Percentiles rank a stretch among this genome's conserved stretches.
These are phyloP conservation scores for Ophraella communa DNA, from an alignment of 2,888 invertebrate genomes.

Conservation along the genomic window DNA sequence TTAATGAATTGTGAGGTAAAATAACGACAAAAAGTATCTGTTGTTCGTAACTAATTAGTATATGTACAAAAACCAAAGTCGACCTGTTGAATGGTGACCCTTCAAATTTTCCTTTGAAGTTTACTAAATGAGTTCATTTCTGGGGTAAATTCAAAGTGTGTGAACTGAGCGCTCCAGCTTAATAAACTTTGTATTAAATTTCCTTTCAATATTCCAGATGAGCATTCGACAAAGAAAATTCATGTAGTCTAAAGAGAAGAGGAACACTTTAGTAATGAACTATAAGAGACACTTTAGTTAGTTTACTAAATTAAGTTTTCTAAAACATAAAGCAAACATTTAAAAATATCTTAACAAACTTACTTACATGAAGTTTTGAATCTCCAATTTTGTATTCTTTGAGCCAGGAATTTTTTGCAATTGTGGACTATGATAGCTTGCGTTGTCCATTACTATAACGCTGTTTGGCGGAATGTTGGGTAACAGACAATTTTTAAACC, in stretches of 20 bases:
- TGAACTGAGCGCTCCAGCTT: neutral
- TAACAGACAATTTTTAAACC: too few species aligned
- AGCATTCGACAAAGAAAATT: neutral
- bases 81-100: constrained; percentile 11
- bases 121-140: constrained; percentile 7
- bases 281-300: neutral
- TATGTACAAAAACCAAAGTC: neutral
- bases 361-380: too few species aligned
- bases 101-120: constrained; percentile 11
- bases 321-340: too few species aligned
- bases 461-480: too few species aligned
- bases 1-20: too few species aligned
- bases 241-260: neutral
- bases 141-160: neutral
- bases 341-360: too few species aligned
- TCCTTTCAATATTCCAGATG: neutral
- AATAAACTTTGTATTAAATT: neutral
- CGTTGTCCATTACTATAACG: too few species aligned
- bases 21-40: neutral
- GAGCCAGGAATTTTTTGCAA: too few species aligned
- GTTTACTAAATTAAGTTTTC: too few species aligned
- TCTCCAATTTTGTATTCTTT: too few species aligned
- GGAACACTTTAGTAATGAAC: neutral
- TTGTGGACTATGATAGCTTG: too few species aligned
- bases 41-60: neutral